Evolutionary conservation across 1,140 invertebrate genomes (phyloP).

Genomic region (Semibalanus balanoides): DNA sequence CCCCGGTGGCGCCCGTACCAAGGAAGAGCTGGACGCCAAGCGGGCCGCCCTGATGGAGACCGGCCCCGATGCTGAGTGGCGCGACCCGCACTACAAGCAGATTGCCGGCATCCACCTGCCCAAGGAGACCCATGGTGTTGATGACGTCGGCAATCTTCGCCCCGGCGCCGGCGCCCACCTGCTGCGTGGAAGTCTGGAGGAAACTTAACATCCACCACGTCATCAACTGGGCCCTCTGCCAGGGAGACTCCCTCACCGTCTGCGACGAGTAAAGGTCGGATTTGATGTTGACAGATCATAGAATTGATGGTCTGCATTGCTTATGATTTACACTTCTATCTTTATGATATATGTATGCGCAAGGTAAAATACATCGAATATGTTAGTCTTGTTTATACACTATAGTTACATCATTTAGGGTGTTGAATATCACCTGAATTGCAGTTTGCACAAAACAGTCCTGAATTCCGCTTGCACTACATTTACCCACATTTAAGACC

Average conservation of each 20-base stretch:
- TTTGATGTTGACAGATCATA: too few species aligned
- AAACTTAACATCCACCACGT: background rate
- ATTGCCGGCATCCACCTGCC: slow-evolving; percentile 14
- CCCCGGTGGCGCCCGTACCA: slow-evolving; percentile 29
- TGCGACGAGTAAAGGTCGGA: background rate
- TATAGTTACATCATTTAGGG: too few species aligned
- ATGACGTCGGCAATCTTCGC: slow-evolving; percentile 79
- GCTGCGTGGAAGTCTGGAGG: background rate
- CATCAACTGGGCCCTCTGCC: background rate
- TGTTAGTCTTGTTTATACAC: too few species aligned
- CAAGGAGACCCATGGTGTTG: slow-evolving; percentile 64
- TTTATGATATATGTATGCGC: too few species aligned
- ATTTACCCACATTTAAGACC: too few species aligned
- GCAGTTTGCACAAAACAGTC: too few species aligned
- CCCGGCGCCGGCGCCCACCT: slow-evolving; percentile 10
- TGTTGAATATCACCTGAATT: too few species aligned
- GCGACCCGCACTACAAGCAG: slow-evolving; percentile 15
- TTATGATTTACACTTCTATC: too few species aligned
- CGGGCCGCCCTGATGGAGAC: slow-evolving; percentile 1
- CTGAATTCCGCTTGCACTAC: too few species aligned
- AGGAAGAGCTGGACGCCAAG: slow-evolving; percentile 28
- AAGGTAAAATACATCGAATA: too few species aligned
- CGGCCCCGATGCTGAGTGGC: slow-evolving; percentile 6
- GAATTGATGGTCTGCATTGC: too few species aligned
- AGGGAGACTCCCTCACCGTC: background rate